A percentile compares a stretch with the other conserved stretches of the same genome.
These are phyloP conservation scores for Carollia perspicillata DNA, from an alignment of 2,113 vertebrate species.

Conservation along the genomic window DNA sequence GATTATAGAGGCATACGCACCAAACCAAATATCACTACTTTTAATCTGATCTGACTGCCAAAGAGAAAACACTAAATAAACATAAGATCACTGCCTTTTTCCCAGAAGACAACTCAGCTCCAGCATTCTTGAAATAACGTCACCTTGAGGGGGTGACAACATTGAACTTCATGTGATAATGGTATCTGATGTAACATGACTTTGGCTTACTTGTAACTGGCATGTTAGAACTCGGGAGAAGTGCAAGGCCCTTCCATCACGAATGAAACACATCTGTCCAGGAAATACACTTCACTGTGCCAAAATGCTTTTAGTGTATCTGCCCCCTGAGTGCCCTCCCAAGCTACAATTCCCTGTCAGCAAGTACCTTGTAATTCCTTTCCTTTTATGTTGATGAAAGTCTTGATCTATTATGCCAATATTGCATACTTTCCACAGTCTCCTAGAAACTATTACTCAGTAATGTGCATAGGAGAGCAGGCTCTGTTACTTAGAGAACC, in stretches of 20 bases:
- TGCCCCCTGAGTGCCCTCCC: constrained; percentile 60
- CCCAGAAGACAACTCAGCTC: constrained; percentile 6
- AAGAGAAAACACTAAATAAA: constrained; percentile 37
- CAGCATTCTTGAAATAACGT: constrained; percentile 62
- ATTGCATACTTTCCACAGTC: constrained; percentile 45
- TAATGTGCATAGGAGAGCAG: background rate
- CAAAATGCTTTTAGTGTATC: constrained; percentile 65
- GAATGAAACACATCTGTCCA: constrained; percentile 53
- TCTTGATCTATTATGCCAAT: constrained; percentile 67
- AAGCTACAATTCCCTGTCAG: constrained; percentile 57
- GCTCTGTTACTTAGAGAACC: constrained; percentile 54
- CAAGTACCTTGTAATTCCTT: constrained; percentile 69
- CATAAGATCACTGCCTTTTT: background rate
- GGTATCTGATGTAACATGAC: constrained; percentile 10
- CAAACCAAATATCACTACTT: background rate
- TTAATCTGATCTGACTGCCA: background rate
- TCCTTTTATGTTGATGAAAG: constrained; percentile 71
- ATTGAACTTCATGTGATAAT: constrained; percentile 68
- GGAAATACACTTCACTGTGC: constrained; percentile 67
- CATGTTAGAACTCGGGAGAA: constrained; percentile 26
- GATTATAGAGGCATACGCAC: background rate
- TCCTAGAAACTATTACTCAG: constrained; percentile 55
- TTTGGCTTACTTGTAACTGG: constrained; percentile 1
- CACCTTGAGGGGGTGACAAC: constrained; percentile 65
- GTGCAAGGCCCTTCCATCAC: constrained; percentile 38